phyloP scores from a whole-genome alignment of 2,888 invertebrate species.

The Spodoptera littoralis region DNA sequence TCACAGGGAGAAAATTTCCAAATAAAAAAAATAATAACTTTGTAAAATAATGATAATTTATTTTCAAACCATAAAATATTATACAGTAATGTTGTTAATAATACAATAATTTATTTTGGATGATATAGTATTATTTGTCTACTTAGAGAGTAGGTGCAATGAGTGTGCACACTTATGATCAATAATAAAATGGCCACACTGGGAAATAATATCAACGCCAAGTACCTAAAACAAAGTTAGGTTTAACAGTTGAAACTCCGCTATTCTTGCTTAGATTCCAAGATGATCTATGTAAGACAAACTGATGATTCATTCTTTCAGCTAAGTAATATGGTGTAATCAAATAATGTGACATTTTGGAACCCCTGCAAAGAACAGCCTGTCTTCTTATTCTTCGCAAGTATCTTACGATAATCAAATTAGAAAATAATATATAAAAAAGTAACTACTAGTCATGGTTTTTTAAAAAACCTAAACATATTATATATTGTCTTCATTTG shows the following conservation, averaged over 20 bases:
- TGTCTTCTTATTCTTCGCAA: conserved; percentile 3
- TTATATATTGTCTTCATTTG: no score
- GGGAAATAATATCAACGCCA: conserved; percentile 60
- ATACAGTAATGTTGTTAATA: conserved; percentile 19
- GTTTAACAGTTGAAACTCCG: conserved; percentile 9
- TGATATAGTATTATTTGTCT: conserved; percentile 19
- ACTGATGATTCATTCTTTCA: background rate
- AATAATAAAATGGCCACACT: conserved; percentile 28
- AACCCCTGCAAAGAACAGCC: conserved; percentile 38
- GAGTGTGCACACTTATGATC: conserved; percentile 22
- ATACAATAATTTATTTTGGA: conserved; percentile 24
- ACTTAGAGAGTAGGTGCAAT: conserved; percentile 13
- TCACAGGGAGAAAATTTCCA: conserved; percentile 71
- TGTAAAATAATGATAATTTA: conserved; percentile 53
- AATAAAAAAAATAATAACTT: conserved; percentile 66
- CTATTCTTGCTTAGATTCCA: conserved; percentile 6
- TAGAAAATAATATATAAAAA: background rate
- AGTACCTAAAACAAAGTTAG: conserved; percentile 48
- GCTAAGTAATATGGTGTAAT: conserved; percentile 5
- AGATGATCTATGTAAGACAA: conserved; percentile 1
- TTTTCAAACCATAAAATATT: conserved; percentile 42
- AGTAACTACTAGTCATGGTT: no score
- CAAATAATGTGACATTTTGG: conserved; percentile 28
- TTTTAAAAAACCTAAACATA: no score
- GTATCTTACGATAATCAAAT: no score